Evolutionary conservation across 2,888 invertebrate genomes (phyloP), one percentile per base, ranked within the genome.

Genomic region (Vanessa cardui): DNA sequence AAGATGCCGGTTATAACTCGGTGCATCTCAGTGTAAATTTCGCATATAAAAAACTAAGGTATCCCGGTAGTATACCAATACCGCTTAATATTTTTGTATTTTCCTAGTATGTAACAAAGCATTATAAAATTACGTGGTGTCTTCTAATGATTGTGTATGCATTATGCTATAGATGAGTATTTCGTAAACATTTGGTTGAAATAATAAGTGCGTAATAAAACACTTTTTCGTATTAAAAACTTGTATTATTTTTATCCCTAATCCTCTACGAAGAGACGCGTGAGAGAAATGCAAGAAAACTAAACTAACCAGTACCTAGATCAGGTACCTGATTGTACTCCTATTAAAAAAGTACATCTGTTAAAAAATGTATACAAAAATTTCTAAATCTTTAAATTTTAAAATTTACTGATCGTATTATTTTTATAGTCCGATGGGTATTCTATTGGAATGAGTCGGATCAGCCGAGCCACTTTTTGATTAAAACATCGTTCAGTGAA

Each of bases 131-230:
- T 83, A 70, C 82, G 86, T 88, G 90, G 86, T 88, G 88, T 90
- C 88, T 87, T 88, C 85, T 88, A 84, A 56, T 83, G 86, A 89
- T 86, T 84, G 88, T 90, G 90, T 90, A 91, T 84, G 87, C 89
- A 86, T 87, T 89, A 89, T 87, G 91, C 90, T 92, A 89, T 91
- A 91, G 90, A 87, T 83, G 87, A 89, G 80, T 90, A 88, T 86
- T 86, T 85, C 86, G 80, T 90, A 90, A 88, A 90, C 89, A 90
- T 91, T 92, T 92, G 85, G 87, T 91, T 91, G 90, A 88, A 91
- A 92, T 92, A 90, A 92, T 92, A 92, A 92, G 90, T 92, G 91
- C 92, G 91, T 92, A 92, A 92, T 92, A 92, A 92, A 92, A 92
- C 90, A 92, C 88, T 88, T 89, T 90, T 92, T 92, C 89, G 85